A percentile compares a stretch with the other conserved stretches of the same genome.
Evolutionary conservation across 2,888 invertebrate species (phyloP).

Genomic region (Molorchus minor): DNA sequence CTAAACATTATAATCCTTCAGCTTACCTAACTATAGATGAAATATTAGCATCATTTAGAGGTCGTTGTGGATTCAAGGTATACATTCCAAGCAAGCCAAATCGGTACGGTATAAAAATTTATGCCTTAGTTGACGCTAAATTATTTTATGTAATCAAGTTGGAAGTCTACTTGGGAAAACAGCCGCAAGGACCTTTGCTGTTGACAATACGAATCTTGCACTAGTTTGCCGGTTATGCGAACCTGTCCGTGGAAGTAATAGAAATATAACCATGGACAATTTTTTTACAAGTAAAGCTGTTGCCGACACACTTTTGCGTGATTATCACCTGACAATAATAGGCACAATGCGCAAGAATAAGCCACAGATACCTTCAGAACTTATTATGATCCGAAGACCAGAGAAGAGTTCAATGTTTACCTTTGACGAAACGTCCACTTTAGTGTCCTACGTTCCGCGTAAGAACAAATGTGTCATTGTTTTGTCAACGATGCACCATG

Average conservation of each 20-base stretch:
- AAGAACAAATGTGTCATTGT: slow-evolving; percentile 13
- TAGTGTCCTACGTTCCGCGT: slow-evolving; percentile 20
- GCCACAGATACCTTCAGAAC: slow-evolving; percentile 21
- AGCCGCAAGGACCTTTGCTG: slow-evolving; percentile 14
- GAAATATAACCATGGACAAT: slow-evolving; percentile 26
- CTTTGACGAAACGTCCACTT: slow-evolving; percentile 18
- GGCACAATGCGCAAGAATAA: slow-evolving; percentile 26
- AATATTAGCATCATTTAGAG: slow-evolving; percentile 22
- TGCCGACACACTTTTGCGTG: slow-evolving; percentile 9
- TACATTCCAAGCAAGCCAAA: slow-evolving; percentile 22
- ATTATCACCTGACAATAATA: slow-evolving; percentile 21
- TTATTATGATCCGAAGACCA: slow-evolving; percentile 4
- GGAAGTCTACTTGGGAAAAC: slow-evolving; percentile 15
- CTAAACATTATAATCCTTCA: slow-evolving; percentile 14
- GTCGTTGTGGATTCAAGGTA: slow-evolving; percentile 21
- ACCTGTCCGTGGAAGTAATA: slow-evolving; percentile 19
- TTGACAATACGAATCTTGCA: slow-evolving; percentile 7
- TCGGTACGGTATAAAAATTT: slow-evolving; percentile 17
- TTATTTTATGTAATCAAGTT: slow-evolving; percentile 19
- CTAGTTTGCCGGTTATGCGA: slow-evolving; percentile 4
- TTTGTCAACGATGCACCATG: slow-evolving; percentile 2
- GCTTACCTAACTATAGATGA: slow-evolving; percentile 14
- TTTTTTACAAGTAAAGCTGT: slow-evolving; percentile 17
- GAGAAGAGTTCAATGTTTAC: slow-evolving; percentile 19
- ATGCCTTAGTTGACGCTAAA: slow-evolving; percentile 21